phyloP scores from a whole-genome alignment of 2,797 vertebrate genomes.

The Gallirallus australis region DNA sequence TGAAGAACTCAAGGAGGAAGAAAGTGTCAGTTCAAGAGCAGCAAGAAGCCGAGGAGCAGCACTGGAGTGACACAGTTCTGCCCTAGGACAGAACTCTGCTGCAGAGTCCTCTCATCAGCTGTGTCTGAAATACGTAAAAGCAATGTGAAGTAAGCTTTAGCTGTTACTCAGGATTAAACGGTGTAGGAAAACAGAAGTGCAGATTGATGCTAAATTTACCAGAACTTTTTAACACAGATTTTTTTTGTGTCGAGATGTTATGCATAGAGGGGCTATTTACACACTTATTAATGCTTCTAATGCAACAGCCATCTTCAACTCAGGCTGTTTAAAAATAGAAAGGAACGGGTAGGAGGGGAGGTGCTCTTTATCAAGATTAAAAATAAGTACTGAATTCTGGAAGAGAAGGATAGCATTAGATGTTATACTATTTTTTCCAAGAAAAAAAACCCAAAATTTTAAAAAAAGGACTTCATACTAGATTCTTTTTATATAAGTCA shows the following conservation, averaged over 20 bases:
- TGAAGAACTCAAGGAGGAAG: constrained; percentile 18
- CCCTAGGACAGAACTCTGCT: neutral
- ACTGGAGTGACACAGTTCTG: constrained; percentile 36
- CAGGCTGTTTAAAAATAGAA: neutral
- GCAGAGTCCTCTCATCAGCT: neutral
- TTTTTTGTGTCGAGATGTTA: neutral
- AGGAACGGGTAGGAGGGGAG: neutral
- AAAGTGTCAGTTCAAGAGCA: constrained; percentile 38
- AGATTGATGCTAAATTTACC: neutral
- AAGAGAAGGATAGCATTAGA: neutral
- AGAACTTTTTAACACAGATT: neutral
- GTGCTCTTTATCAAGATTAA: neutral
- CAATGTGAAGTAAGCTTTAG: neutral
- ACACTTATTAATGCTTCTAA: neutral
- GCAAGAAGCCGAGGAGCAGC: neutral
- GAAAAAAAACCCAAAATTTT: neutral
- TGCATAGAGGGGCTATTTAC: neutral
- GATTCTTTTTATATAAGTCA: neutral
- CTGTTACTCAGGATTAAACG: constrained; percentile 20
- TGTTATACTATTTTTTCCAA: neutral
- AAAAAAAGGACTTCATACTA: neutral
- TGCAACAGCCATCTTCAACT: neutral
- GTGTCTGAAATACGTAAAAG: neutral
- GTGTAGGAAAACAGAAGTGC: neutral
- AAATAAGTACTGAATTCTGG: neutral